These are phyloP conservation scores for Tychaedon coryphoeus DNA, from an alignment of 2,113 vertebrate genomes.

Conservation along the genomic window DNA sequence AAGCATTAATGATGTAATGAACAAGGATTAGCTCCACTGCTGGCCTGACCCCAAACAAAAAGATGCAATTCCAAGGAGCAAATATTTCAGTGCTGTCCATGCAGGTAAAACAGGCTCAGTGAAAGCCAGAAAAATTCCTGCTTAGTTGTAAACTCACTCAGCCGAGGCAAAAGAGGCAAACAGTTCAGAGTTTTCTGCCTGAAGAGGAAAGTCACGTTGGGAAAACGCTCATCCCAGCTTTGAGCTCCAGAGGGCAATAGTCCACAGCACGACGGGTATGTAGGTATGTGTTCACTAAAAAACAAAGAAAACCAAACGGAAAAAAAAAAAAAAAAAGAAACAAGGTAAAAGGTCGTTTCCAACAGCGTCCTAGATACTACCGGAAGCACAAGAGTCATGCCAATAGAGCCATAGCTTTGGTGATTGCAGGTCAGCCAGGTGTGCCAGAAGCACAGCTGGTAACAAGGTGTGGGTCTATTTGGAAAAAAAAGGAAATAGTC, in stretches of 20 bases:
- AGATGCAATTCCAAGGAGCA: background rate
- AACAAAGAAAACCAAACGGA: too few relatives aligned
- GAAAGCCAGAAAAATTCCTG: background rate
- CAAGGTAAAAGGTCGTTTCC: rapidly evolving
- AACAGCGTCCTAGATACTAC: background rate
- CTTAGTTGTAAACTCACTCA: background rate
- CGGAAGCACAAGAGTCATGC: background rate
- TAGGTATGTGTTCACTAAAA: rapidly evolving
- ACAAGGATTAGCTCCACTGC: slow-evolving; percentile 47
- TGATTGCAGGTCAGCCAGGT: background rate
- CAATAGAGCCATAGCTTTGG: background rate
- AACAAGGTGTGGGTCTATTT: background rate
- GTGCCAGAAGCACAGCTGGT: background rate
- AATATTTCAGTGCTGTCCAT: background rate
- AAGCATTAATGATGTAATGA: slow-evolving; percentile 59
- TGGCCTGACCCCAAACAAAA: slow-evolving; percentile 26
- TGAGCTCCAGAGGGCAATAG: slow-evolving; percentile 64
- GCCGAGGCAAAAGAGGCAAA: background rate
- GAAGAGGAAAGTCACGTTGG: background rate
- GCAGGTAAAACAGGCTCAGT: background rate
- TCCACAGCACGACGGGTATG: background rate
- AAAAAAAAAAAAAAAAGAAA: background rate
- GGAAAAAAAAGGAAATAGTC: background rate
- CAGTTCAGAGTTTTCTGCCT: background rate
- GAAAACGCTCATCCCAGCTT: background rate